Conservation (phyloP, 2,113 vertebrate species). For the Vidua chalybeata region DNA sequence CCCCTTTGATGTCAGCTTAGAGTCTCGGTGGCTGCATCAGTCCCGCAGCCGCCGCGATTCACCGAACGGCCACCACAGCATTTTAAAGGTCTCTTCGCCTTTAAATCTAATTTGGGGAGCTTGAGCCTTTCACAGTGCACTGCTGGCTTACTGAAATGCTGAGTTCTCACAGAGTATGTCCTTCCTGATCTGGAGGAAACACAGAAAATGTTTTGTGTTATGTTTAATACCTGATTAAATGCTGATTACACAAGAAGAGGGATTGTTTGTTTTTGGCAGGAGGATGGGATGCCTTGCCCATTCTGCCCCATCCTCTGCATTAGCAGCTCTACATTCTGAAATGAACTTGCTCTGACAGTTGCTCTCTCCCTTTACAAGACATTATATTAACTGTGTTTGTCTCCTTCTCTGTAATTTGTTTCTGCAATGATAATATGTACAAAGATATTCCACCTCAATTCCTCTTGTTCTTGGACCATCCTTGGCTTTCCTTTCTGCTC, state of each 20-base stretch:
- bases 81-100: slow-evolving; percentile 62
- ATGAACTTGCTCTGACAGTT: not conserved
- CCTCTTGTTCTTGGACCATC: not conserved
- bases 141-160: not conserved
- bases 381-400: not conserved
- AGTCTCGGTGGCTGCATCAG: slow-evolving; percentile 78
- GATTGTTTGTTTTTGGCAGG: not conserved
- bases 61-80: slow-evolving; percentile 46
- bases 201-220: not conserved
- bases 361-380: not conserved
- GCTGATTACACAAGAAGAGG: not conserved
- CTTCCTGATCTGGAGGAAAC: slow-evolving; percentile 11
- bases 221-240: slow-evolving; percentile 21
- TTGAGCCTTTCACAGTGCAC: not conserved
- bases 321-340: not conserved
- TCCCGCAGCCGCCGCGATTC: slow-evolving; percentile 69
- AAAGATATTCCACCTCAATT: not conserved
- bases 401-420: not conserved
- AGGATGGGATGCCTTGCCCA: not conserved
- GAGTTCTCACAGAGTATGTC: not conserved
- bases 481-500: slow-evolving; percentile 1
- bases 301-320: not conserved
- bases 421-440: fast-evolving
- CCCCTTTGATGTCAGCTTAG: slow-evolving; percentile 92
- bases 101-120: slow-evolving; percentile 55